A percentile compares a stretch with the other conserved stretches of the same genome.
Conservation (phyloP, 2,113 vertebrate species). For the Ptilorrhoa leucosticta region DNA sequence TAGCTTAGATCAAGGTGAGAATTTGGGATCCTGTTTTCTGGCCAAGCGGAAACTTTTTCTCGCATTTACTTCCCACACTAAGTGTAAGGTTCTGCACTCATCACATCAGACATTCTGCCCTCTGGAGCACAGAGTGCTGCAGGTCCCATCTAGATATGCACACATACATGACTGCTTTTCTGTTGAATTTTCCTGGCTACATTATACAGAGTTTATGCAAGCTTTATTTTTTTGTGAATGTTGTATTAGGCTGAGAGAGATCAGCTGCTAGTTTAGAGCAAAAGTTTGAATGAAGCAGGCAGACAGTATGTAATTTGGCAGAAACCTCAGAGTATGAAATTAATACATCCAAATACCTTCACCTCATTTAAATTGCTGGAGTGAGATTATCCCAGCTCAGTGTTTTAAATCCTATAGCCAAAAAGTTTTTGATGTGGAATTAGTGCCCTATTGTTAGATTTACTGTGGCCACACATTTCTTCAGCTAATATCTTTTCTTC, state of each 20-base stretch:
- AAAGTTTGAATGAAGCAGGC: neutral
- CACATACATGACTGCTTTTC: neutral
- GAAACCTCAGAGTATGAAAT: neutral
- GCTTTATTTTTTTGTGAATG: neutral
- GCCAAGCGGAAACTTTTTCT: neutral
- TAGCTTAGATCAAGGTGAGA: neutral
- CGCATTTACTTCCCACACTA: neutral
- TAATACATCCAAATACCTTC: neutral
- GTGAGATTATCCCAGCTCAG: neutral
- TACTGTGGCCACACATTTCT: neutral
- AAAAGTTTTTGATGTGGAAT: slow-evolving; percentile 4
- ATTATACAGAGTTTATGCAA: neutral
- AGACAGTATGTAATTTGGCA: neutral
- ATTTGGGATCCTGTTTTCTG: neutral
- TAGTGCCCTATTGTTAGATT: neutral
- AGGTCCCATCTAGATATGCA: neutral
- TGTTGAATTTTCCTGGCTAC: neutral
- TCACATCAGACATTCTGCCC: neutral
- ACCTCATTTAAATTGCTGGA: neutral
- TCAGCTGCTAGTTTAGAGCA: neutral
- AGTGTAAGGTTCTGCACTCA: neutral
- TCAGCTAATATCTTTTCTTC: neutral
- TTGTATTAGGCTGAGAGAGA: neutral
- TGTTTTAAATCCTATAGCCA: neutral
- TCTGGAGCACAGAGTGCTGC: neutral